Conservation (phyloP, 2,888 invertebrate species). For the Melanostoma scalare region DNA sequence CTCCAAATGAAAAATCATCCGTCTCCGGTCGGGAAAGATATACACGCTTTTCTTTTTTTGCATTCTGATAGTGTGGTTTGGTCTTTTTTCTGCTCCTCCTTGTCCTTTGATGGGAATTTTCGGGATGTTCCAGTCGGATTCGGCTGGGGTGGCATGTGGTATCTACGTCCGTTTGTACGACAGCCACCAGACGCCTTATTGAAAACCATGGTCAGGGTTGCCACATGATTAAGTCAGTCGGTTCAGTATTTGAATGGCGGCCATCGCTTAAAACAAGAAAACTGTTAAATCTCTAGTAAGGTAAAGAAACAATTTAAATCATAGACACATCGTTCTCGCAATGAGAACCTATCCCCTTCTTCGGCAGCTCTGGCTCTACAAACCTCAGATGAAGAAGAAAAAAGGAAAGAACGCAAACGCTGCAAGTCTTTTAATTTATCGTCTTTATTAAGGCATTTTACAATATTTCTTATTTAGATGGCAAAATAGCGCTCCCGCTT, state of each 20-base stretch:
- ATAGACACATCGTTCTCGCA: too few species aligned
- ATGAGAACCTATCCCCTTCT: too few species aligned
- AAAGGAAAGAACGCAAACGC: slow-evolving; percentile 31
- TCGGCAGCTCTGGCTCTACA: too few species aligned
- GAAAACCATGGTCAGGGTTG: not conserved
- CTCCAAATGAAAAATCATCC: slow-evolving; percentile 66
- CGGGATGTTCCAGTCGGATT: slow-evolving; percentile 5
- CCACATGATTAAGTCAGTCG: too few species aligned
- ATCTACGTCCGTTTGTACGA: not conserved
- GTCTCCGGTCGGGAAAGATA: slow-evolving; percentile 44
- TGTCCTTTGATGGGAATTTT: slow-evolving; percentile 9
- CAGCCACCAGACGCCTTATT: slow-evolving; percentile 31
- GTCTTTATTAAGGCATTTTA: slow-evolving; percentile 64
- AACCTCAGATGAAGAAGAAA: not conserved
- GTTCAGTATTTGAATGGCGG: too few species aligned
- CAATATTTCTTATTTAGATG: slow-evolving; percentile 50
- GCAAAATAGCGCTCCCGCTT: slow-evolving; percentile 6
- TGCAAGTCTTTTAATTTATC: slow-evolving; percentile 54
- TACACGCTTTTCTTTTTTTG: slow-evolving; percentile 19
- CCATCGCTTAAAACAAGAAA: too few species aligned
- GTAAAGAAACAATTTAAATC: too few species aligned
- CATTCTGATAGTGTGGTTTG: too few species aligned
- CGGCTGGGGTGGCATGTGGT: not conserved
- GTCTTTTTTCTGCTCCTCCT: too few species aligned
- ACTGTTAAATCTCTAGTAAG: too few species aligned